Percentiles rank a stretch among this genome's conserved stretches.
Conservation (phyloP, 2,113 vertebrate species). For the Vidua macroura region DNA sequence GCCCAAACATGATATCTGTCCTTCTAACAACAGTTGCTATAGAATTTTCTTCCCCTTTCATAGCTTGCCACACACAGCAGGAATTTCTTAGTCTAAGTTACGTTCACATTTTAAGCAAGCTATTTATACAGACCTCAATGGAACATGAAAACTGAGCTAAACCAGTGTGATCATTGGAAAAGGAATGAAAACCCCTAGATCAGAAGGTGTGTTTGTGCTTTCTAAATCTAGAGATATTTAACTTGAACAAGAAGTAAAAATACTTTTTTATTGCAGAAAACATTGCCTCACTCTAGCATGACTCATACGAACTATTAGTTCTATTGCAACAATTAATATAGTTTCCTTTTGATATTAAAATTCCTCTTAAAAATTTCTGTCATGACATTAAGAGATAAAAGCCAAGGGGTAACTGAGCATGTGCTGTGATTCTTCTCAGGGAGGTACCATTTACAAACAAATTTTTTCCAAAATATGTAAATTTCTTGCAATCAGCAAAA, state of each 20-base stretch:
- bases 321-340: neutral
- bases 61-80: constrained; percentile 44
- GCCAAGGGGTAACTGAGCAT: neutral
- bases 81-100: constrained; percentile 20
- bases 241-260: neutral
- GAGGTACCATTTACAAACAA: neutral
- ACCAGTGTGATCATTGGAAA: neutral
- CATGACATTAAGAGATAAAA: neutral
- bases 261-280: neutral
- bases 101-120: constrained; percentile 26
- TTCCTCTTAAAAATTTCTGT: neutral
- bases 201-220: neutral
- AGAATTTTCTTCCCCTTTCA: constrained; percentile 52
- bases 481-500: neutral
- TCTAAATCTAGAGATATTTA: neutral
- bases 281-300: neutral
- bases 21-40: constrained; percentile 51
- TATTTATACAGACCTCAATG: constrained; percentile 4
- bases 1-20: constrained; percentile 49
- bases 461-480: neutral
- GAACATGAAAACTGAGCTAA: constrained; percentile 8
- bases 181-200: neutral
- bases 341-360: neutral
- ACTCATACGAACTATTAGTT: neutral
- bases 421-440: neutral